These are phyloP conservation scores for Alethe castanea DNA, from an alignment of 2,113 vertebrate species.

Conservation along the genomic window DNA sequence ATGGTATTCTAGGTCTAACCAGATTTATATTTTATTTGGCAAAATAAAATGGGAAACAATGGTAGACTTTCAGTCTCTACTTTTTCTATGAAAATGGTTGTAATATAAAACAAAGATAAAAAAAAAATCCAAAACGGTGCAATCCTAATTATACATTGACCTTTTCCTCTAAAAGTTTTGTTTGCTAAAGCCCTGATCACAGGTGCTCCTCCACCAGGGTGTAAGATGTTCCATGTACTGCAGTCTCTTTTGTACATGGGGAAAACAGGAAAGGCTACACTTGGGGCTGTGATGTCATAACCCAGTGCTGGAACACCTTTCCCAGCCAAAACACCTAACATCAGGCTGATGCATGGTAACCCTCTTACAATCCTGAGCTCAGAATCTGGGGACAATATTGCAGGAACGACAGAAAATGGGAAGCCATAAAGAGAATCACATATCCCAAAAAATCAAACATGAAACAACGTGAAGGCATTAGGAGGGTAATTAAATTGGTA, in stretches of 20 bases:
- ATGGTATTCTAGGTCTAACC: background rate
- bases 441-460: background rate
- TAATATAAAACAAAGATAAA: background rate
- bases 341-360: background rate
- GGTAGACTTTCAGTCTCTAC: background rate
- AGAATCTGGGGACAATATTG: background rate
- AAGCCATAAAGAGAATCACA: rapidly evolving
- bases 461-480: background rate
- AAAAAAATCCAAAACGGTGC: background rate
- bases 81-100: background rate
- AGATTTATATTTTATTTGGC: background rate
- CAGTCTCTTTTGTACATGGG: rapidly evolving
- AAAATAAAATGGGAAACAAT: background rate
- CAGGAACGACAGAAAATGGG: background rate
- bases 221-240: background rate
- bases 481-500: background rate
- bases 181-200: background rate
- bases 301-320: background rate
- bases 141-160: background rate
- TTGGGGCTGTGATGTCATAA: background rate
- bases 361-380: background rate
- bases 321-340: background rate
- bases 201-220: background rate
- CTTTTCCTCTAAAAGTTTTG: background rate
- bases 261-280: rapidly evolving